Conservation (phyloP, 2,797 vertebrate species). For the Pteronotus mesoamericanus region DNA sequence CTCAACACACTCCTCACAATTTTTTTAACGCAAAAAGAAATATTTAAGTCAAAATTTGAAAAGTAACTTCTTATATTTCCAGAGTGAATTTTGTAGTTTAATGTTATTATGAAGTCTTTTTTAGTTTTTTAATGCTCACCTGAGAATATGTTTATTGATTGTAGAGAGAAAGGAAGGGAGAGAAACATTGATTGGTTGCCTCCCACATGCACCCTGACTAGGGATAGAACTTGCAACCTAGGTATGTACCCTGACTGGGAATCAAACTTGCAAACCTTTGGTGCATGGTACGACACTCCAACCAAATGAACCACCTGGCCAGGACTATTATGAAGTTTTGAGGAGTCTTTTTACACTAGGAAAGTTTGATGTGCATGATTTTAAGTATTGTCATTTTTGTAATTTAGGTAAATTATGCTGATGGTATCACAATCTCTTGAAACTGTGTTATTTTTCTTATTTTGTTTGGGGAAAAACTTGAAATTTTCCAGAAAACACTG, state of each 20-base stretch:
- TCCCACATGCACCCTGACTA: not conserved
- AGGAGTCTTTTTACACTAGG: not conserved
- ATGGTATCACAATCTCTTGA: constrained; percentile 1
- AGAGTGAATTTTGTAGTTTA: constrained; percentile 44
- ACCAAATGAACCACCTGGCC: not conserved
- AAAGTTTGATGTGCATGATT: not conserved
- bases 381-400: constrained; percentile 34
- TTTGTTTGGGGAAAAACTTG: not conserved
- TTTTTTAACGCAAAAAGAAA: constrained; percentile 29
- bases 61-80: constrained; percentile 31
- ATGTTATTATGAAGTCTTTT: not conserved
- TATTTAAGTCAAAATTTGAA: constrained; percentile 42
- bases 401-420: not conserved
- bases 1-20: constrained; percentile 33
- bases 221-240: too few species aligned
- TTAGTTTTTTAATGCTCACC: not conserved
- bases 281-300: not conserved
- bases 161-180: not conserved
- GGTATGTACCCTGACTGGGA: not conserved
- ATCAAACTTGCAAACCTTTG: not conserved
- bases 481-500: constrained; percentile 18
- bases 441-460: not conserved
- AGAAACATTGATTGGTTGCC: not conserved
- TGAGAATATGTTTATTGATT: not conserved
- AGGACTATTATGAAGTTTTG: not conserved